Evolutionary conservation across 2,888 invertebrate genomes (phyloP), one percentile per base, ranked within the genome.

Genomic region (Ochropleura plecta): DNA sequence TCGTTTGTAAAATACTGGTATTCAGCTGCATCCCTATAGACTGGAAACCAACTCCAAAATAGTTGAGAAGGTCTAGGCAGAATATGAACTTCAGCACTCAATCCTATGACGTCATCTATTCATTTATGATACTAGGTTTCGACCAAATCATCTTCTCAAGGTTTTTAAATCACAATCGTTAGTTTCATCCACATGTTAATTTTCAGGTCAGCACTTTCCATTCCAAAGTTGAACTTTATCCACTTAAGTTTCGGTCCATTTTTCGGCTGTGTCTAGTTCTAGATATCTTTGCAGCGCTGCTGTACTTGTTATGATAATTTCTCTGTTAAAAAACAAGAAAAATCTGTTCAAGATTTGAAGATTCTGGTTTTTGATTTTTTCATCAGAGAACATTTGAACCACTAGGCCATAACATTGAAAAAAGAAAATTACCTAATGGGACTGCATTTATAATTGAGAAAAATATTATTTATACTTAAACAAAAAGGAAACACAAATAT

Each of bases 261-360:
- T 40, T 48, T 59, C 30, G 5, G 48, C 40, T 20, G 9, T 48
- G 18, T 30, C 40, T 48, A 55, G 10, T 16, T 46, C 70, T 49
- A 67, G 40, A n/a, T 12, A 55, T 42, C 20, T 68, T 48, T 48
- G 68, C 30, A 67, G 67, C 10, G 7, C 46, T 55, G 5, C 5
- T 55, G 67, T 67, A 46, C 20, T 65, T 18, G 20, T 65, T 51
- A 53, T 65, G 3, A 65, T 53, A 51, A 12, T 44, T 3, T 44
- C 66, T 44, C 51, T 53, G 53, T 66, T 20, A 18, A 57, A 64
- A 49, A 44, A 66, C 9, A 66, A 53, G 16, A 60, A 70, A n/a
- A 44, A 70, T 44, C 20, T 51, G 70, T 66, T 66, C 18, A 51
- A 44, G 3, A 0, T 5, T 48, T 30, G 60, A 60, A 46, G 9